Evolutionary conservation across 2,113 vertebrate genomes (phyloP).

Genomic region (Cyphomyrus discorhynchus): DNA sequence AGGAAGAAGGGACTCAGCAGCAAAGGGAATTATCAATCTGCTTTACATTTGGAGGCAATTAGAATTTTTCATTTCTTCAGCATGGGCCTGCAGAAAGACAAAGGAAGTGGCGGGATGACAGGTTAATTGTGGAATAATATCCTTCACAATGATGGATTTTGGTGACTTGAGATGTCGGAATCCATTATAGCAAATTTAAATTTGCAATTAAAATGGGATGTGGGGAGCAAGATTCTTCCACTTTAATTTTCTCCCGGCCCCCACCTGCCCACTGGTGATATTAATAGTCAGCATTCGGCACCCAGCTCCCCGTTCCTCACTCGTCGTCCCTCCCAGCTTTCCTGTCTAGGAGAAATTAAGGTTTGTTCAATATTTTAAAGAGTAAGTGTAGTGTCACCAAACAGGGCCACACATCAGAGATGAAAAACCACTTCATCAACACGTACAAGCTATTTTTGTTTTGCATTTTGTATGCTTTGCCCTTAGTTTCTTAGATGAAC

Average conservation of each 20-base stretch:
- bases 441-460: neutral
- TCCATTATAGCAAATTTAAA: slow-evolving; percentile 70
- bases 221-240: slow-evolving; percentile 55
- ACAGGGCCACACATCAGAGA: neutral
- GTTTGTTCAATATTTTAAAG: slow-evolving; percentile 54
- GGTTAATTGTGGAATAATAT: slow-evolving; percentile 76
- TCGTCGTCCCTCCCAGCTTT: slow-evolving; percentile 37
- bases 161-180: slow-evolving; percentile 72
- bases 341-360: slow-evolving; percentile 43
- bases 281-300: slow-evolving; percentile 58
- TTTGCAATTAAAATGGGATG: slow-evolving; percentile 70
- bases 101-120: slow-evolving; percentile 54
- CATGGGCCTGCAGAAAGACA: slow-evolving; percentile 55
- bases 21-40: slow-evolving; percentile 57
- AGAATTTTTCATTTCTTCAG: slow-evolving; percentile 65
- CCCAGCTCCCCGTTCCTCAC: slow-evolving; percentile 37
- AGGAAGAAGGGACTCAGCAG: slow-evolving; percentile 5
- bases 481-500: neutral
- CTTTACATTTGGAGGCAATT: slow-evolving; percentile 68
- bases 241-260: slow-evolving; percentile 55
- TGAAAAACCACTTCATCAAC: neutral
- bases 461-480: neutral
- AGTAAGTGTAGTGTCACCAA: slow-evolving; percentile 26
- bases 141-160: slow-evolving; percentile 76
- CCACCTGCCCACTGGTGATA: slow-evolving; percentile 46